Conservation (phyloP, 2,113 vertebrate species). For the Corynorhinus townsendii region DNA sequence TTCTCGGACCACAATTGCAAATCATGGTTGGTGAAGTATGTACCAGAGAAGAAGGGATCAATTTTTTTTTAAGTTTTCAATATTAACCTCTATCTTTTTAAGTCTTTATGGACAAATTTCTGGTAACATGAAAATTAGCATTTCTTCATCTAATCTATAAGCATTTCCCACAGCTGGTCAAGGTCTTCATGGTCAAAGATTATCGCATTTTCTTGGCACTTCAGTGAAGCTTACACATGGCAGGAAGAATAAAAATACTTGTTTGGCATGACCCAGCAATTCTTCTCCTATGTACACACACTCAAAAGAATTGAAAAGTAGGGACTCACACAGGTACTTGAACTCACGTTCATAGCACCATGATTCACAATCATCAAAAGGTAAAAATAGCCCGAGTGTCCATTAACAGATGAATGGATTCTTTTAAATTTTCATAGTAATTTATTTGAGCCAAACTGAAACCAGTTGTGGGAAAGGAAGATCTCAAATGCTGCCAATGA, state of each 20-base stretch:
- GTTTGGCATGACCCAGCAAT: background rate
- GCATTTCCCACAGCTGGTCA: background rate
- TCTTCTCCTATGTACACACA: background rate
- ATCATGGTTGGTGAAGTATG: background rate
- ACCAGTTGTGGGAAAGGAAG: background rate
- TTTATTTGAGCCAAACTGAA: background rate
- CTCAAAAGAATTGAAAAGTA: background rate
- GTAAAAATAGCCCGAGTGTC: background rate
- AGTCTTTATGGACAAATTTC: background rate
- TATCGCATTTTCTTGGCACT: background rate
- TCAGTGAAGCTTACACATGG: background rate
- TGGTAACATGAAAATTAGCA: slow-evolving; percentile 3
- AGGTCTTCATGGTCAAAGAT: background rate
- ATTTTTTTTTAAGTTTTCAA: background rate
- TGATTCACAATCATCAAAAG: background rate
- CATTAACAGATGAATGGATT: background rate
- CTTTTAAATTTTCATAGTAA: background rate
- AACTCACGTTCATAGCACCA: background rate
- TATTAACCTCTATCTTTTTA: background rate
- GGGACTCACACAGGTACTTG: background rate
- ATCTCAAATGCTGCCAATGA: background rate
- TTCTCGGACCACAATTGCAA: background rate
- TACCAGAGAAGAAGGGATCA: background rate
- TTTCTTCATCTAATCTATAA: background rate
- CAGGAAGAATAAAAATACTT: background rate